phyloP scores from a whole-genome alignment of 2,888 invertebrate genomes.

The Napeogenes inachia region DNA sequence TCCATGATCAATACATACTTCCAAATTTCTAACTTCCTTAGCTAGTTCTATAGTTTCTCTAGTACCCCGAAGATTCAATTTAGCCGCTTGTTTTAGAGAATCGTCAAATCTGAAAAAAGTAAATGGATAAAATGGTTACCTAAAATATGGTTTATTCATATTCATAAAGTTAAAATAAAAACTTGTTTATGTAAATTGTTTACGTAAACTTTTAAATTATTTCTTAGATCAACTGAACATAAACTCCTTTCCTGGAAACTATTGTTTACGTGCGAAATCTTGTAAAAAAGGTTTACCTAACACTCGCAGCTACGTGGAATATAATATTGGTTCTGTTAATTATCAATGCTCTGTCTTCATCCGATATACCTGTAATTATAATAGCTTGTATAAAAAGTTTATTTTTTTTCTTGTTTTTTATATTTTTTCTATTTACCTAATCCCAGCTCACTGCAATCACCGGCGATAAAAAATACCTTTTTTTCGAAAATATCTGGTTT shows the following conservation, averaged over 20 bases:
- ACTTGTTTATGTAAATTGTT: too few species aligned
- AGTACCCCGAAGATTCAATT: conserved; percentile 81
- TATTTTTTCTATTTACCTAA: conserved; percentile 60
- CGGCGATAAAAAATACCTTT: conserved; percentile 82
- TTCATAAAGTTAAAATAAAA: too few species aligned
- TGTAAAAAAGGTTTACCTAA: conserved; percentile 62
- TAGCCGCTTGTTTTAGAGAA: conserved; percentile 79
- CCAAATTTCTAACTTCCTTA: conserved; percentile 70
- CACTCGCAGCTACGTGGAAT: conserved; percentile 88
- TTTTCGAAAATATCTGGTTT: conserved; percentile 70
- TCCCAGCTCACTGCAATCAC: conserved; percentile 77
- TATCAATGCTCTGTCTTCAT: conserved; percentile 65
- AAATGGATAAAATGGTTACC: neutral
- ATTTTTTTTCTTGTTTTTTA: too few species aligned
- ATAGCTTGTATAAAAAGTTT: too few species aligned
- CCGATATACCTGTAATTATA: conserved; percentile 67
- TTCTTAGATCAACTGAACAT: too few species aligned
- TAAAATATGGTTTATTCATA: neutral
- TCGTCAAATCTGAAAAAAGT: conserved; percentile 84
- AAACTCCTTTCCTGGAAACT: too few species aligned
- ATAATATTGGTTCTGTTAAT: conserved; percentile 81
- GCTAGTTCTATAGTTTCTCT: conserved; percentile 80
- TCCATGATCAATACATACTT: conserved; percentile 45
- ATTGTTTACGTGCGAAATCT: neutral
- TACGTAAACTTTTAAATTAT: too few species aligned